Percentiles rank a stretch among this genome's conserved stretches.
These are phyloP conservation scores for Tragopan temminckii DNA, from an alignment of 2,797 vertebrate species.

Conservation along the genomic window DNA sequence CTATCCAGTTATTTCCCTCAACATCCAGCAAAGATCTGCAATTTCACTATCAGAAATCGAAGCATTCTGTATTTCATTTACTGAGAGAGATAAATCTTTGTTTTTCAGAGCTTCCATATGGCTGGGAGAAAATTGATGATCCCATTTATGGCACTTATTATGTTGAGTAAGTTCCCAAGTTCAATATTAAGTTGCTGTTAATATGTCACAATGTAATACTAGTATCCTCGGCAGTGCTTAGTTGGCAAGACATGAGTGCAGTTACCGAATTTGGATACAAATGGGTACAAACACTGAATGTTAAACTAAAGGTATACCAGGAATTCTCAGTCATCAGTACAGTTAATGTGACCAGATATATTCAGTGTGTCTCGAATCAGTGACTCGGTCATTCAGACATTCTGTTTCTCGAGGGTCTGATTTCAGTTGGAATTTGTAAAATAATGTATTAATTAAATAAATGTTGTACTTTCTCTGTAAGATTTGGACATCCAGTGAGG, in stretches of 20 bases:
- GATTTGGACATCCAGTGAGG: slow-evolving; percentile 8
- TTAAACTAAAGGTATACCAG: slow-evolving; percentile 22
- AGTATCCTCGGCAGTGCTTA: slow-evolving; percentile 28
- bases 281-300: not conserved
- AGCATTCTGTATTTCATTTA: slow-evolving; percentile 66
- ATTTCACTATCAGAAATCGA: slow-evolving; percentile 54
- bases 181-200: slow-evolving; percentile 82
- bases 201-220: slow-evolving; percentile 52
- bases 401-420: slow-evolving; percentile 1
- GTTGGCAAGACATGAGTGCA: not conserved
- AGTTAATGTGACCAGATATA: not conserved
- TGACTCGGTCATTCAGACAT: not conserved
- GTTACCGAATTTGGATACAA: not conserved
- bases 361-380: slow-evolving; percentile 15
- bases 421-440: slow-evolving; percentile 32
- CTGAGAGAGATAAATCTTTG: slow-evolving; percentile 82
- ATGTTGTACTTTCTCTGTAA: slow-evolving; percentile 1
- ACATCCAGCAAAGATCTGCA: slow-evolving; percentile 34
- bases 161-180: slow-evolving; percentile 94
- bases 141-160: slow-evolving; percentile 99
- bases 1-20: slow-evolving; percentile 21
- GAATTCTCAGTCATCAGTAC: not conserved
- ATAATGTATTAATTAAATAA: slow-evolving; percentile 43
- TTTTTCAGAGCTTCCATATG: slow-evolving; percentile 98
- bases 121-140: slow-evolving; percentile 99